Base-by-base conservation (phyloP, 2,797 vertebrate species). In the Channa striata region DNA sequence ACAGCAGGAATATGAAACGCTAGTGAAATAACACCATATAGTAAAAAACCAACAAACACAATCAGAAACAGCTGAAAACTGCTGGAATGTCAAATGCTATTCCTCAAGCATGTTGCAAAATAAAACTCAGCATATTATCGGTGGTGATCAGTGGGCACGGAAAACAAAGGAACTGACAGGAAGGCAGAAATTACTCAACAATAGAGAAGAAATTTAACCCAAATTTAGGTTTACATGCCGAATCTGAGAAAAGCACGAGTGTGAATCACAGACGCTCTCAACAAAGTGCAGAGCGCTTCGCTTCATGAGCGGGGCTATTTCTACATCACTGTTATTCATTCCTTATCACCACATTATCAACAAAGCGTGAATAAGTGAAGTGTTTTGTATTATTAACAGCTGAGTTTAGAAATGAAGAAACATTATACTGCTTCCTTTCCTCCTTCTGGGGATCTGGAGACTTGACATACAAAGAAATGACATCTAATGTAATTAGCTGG, bases 331-430 rank as follows among this genome's bases (percentile, higher is more conserved):
- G 61, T 77, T 67, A 79, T 68, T 89, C 40, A 87, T 87, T 81
- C 48, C 52, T 67, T 74, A 80, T 81, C 68, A 64, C 48, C 51
- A 77, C 59, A 80, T 82, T 83, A 84, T 74, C 75, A 85, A 79
- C 77, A 77, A 80, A 81, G 65, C 42, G 7, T 80, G 59, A 73
- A 54, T 20, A 50, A 25, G 33, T 59, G 62, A 81, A 84, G 74
- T 80, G 59, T 63, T 80, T 75, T 17, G 39, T 63, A 68, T 87
- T 69, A 81, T 84, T 81, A 87, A 84, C 40, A 69, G 56, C 59
- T 74, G 48, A 77, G 63, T 68, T 81, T 61, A 66, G 21, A 82
- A 63, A 57, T 66, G 1, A 74, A 69, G 36, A 88, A 79, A 82
- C 59, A 78, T 59, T 30, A 13, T 51, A 34, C 17, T 5, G 17